Evolutionary conservation across 2,797 vertebrate species (phyloP).

Genomic region (Helarctos malayanus): DNA sequence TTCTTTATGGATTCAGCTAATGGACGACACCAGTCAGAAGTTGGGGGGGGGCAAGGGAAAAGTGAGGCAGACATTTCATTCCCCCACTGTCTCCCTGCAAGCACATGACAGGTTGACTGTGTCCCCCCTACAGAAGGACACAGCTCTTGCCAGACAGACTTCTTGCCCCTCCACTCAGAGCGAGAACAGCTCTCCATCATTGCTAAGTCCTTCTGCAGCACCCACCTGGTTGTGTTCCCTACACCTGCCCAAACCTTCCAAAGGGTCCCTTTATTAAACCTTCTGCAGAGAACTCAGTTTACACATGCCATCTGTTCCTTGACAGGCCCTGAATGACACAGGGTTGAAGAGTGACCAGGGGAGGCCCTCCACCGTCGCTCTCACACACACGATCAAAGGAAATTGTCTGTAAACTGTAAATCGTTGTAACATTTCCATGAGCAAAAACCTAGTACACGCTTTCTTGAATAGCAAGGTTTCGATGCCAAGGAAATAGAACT

Average conservation of each 20-base stretch:
- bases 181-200: neutral
- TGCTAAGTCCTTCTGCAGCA: neutral
- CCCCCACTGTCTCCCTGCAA: neutral
- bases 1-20: neutral
- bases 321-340: neutral
- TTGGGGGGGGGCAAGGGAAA: neutral
- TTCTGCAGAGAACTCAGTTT: neutral
- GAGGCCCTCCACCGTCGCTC: neutral
- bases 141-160: neutral
- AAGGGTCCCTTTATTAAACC: neutral
- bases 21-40: neutral
- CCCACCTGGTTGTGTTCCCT: neutral
- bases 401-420: conserved; percentile 65
- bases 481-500: conserved; percentile 76
- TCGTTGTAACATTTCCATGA: neutral
- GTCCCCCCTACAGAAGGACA: neutral
- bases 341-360: neutral
- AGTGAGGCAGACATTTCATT: neutral
- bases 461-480: conserved; percentile 67
- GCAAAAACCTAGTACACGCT: conserved; percentile 56
- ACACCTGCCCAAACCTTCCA: neutral
- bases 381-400: conserved; percentile 14
- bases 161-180: neutral
- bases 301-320: neutral
- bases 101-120: neutral